phyloP scores from a whole-genome alignment of 2,797 vertebrate genomes.

The Alcedo atthis region DNA sequence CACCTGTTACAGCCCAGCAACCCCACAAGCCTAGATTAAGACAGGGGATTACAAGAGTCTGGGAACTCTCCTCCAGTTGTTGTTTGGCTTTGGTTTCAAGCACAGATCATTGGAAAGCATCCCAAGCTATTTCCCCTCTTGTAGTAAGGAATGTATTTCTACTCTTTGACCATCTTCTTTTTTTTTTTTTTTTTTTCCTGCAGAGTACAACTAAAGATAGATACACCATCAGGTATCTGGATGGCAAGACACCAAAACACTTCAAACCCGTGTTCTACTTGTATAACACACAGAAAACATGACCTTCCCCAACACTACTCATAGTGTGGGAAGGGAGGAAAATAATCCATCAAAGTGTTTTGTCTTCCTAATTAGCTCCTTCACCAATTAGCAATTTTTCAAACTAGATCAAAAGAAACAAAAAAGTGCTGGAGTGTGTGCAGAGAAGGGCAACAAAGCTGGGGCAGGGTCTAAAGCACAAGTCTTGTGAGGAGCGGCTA shows the following conservation, averaged over 20 bases:
- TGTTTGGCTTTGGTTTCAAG: not conserved
- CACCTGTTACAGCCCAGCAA: not conserved
- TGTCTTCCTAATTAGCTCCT: not conserved
- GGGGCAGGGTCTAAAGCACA: no score
- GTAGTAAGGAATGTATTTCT: not conserved
- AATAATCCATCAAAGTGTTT: not conserved
- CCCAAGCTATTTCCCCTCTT: slow-evolving; percentile 8
- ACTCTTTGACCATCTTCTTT: not conserved
- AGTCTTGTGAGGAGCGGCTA: no score
- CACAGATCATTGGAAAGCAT: not conserved
- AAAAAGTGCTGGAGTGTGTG: no score
- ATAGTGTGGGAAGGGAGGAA: not conserved
- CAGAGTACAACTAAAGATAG: not conserved
- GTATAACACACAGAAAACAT: not conserved
- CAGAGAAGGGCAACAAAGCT: no score
- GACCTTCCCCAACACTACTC: not conserved
- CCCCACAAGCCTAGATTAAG: not conserved
- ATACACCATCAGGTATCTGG: not conserved
- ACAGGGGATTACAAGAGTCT: not conserved
- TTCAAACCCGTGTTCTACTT: not conserved
- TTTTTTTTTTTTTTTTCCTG: not conserved
- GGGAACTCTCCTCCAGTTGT: not conserved
- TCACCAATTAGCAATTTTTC: not conserved
- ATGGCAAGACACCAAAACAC: not conserved
- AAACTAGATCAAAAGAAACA: not conserved